Evolutionary conservation across 2,888 invertebrate genomes (phyloP).

Genomic region (Drosophila mercatorum): DNA sequence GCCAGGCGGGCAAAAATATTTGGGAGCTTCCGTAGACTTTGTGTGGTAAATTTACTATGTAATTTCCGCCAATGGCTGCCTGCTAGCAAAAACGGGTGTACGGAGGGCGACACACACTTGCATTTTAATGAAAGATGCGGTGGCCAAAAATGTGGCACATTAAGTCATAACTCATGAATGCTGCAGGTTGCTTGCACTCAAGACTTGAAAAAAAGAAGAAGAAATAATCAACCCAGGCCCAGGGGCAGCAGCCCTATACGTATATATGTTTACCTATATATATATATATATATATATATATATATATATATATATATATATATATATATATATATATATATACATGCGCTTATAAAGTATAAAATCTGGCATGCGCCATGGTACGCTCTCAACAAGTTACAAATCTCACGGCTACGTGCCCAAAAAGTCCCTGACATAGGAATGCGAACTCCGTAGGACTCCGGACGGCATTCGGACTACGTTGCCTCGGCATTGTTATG

Average conservation of each 20-base stretch:
- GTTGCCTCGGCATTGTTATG: slow-evolving; percentile 68
- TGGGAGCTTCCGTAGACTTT: slow-evolving; percentile 57
- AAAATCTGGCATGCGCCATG: slow-evolving; percentile 59
- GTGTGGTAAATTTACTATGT: slow-evolving; percentile 72
- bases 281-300: slow-evolving; percentile 10
- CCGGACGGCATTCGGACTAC: background rate
- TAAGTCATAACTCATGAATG: slow-evolving; percentile 68
- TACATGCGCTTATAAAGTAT: slow-evolving; percentile 15
- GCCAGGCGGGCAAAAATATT: slow-evolving; percentile 35
- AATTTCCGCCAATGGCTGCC: slow-evolving; percentile 58
- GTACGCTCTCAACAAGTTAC: slow-evolving; percentile 67
- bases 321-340: no score
- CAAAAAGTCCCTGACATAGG: slow-evolving; percentile 30
- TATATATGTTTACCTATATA: slow-evolving; percentile 18
- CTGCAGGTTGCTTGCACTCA: slow-evolving; percentile 48
- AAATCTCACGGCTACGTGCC: slow-evolving; percentile 59
- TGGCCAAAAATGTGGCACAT: slow-evolving; percentile 46
- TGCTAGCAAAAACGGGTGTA: background rate
- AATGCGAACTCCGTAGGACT: background rate
- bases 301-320: no score
- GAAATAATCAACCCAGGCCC: slow-evolving; percentile 61
- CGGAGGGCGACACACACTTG: slow-evolving; percentile 60
- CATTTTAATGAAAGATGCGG: slow-evolving; percentile 71
- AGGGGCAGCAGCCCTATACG: slow-evolving; percentile 2
- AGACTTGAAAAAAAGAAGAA: slow-evolving; percentile 58